Evolutionary conservation across 2,888 invertebrate species (phyloP), one percentile per base, ranked within the genome.

Genomic region (Gymnosoma rotundatum): DNA sequence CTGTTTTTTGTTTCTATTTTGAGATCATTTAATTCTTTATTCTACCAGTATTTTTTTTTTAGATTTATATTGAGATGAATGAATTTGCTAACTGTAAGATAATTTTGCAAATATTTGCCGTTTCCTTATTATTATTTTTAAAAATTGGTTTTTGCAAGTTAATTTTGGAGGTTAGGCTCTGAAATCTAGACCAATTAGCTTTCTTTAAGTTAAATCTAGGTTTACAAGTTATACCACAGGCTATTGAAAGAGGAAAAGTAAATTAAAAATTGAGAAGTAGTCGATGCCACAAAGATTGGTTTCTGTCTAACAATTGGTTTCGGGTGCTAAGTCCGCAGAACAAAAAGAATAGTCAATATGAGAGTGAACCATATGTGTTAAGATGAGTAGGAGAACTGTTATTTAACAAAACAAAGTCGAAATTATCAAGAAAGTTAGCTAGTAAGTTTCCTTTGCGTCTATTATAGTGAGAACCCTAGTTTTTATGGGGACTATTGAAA

Each of bases 321-420:
- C 16, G 2, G 16, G 1, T 14, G 6, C 3, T 14, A 80, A 50
- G 10, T 20, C 5, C 3, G 80, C 32, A 9, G 80, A 78, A 58
- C 76, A 73, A 10, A 85, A 84, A 0, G 86, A 69, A 14, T 86
- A 10, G 18, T 86, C 83, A 0, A 87, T 80, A 48, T 86, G 85
- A 79, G 14, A 86, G 72, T 7, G 83, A 79, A 10, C 83, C 80
- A 12, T 84, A 84, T 20, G 83, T 81, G 32, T 4, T 6, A 36
- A 36, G 7, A 7, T 36, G 36, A 36, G 36, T 36, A 36, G 36
- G 36, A 36, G 36, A 60, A 78, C 42, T 61, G 12, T 61, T 32
- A 58, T 81, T 84, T 3, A 81, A 18, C 7, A 84, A 8, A 2
- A 75, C 32, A 36, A 64, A 56, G 18, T 82, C 20, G 0, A 66